Conservation (phyloP, 2,797 vertebrate species). For the Scomberomorus guttatus region DNA sequence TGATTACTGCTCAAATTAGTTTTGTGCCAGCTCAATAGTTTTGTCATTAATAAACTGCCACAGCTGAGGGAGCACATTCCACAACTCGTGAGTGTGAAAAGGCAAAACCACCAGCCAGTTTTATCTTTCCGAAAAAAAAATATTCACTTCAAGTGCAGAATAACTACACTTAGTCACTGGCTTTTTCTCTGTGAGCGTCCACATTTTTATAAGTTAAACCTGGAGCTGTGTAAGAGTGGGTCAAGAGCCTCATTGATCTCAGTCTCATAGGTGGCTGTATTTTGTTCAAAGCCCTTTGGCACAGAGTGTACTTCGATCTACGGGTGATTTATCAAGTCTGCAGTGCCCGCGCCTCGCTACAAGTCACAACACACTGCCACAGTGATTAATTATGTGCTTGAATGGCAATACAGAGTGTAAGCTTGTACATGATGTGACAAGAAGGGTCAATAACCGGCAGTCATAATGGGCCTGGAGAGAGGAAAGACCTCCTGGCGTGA, state of each 20-base stretch:
- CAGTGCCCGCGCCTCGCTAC: conserved; percentile 73
- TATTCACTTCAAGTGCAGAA: conserved; percentile 44
- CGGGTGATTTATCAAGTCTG: conserved; percentile 87
- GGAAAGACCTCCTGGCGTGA: conserved; percentile 35
- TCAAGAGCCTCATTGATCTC: conserved; percentile 89
- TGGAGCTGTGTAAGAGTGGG: conserved; percentile 81
- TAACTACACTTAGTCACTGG: conserved; percentile 61
- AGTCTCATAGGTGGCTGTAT: conserved; percentile 82
- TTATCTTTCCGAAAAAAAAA: conserved; percentile 26
- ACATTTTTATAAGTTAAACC: conserved; percentile 64
- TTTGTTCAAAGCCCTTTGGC: conserved; percentile 87
- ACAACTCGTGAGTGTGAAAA: neutral
- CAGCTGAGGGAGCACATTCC: conserved; percentile 26
- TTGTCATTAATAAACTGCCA: conserved; percentile 47
- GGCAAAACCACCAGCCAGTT: conserved; percentile 9
- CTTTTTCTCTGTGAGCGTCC: conserved; percentile 32
- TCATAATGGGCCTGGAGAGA: conserved; percentile 59
- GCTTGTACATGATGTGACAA: conserved; percentile 71
- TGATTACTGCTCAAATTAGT: conserved; percentile 40
- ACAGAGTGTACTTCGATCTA: conserved; percentile 78
- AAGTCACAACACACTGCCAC: conserved; percentile 76
- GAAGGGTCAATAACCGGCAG: conserved; percentile 76
- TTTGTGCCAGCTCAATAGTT: conserved; percentile 46
- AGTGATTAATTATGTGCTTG: conserved; percentile 83
- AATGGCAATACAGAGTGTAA: conserved; percentile 72